Base-by-base conservation (phyloP, 2,113 vertebrate genomes). In the Urocolius indicus region DNA sequence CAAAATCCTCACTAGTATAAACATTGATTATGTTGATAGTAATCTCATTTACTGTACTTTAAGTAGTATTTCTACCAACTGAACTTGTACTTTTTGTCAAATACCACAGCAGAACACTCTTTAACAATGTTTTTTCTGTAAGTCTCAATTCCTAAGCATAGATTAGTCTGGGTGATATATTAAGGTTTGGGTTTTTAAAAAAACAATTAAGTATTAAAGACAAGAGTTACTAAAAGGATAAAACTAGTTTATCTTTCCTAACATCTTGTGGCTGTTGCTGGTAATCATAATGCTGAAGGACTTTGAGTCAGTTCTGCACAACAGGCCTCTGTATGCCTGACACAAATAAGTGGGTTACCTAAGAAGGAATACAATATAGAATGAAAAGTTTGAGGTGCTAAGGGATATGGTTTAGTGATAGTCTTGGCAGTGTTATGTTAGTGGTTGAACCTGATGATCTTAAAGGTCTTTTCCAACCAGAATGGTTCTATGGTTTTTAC, bases 301-400 rank as follows among this genome's bases (percentile, higher is more conserved):
- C 29, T 48, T 79, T 36, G 43, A 62, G 51, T 61, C 41, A 80
- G 0, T 74, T 69, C 55, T 66, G 32, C 59, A 63, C 54, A 67
- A 41, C 2, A 66, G 32, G 26, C 27, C 34, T 20, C 57, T 9
- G 6, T 4, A 2, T 43, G 36, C 30, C 65, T 0, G 0, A 67
- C 29, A 43, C 3, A 16, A 9, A 5, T 2, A 16, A 16, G 2
- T n/a, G 13, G 5, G 11, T 6, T 26, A 61, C n/a, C 58, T 61
- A 61, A 14, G n/a, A 19, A 26, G 36, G 38, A 11, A 63, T 29
- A 63, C 0, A 0, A 48, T 20, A 46, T 2, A 43, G 41, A 48
- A 9, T 57, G 26, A 77, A 57, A 48, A 41, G 38, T 41, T 41
- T 41, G 38, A 41, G 38, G 38, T 41, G 38, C 38, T 41, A 41